Evolutionary conservation across 2,113 vertebrate species (phyloP).

Genomic region (Apodemus sylvaticus): DNA sequence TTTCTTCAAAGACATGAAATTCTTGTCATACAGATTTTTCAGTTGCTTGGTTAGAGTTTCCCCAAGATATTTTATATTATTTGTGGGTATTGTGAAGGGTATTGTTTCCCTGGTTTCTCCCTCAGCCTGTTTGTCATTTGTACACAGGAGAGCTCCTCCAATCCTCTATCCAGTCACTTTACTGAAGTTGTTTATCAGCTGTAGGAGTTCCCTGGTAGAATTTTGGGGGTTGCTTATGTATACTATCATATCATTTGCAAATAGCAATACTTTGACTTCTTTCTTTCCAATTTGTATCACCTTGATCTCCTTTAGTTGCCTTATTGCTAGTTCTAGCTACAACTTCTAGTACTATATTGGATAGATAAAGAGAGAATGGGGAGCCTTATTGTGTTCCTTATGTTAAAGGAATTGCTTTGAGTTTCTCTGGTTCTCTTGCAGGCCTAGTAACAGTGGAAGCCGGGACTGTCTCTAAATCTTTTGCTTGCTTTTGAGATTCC

Average conservation of each 20-base stretch:
- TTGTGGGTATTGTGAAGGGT: too few species aligned
- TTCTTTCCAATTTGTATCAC: background rate
- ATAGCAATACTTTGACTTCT: background rate
- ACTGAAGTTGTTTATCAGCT: background rate
- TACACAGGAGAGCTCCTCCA: too few species aligned
- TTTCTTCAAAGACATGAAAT: background rate
- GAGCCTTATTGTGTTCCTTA: background rate
- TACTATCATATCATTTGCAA: background rate
- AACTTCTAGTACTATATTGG: background rate
- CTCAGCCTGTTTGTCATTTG: too few species aligned
- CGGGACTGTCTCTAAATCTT: background rate
- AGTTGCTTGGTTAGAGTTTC: background rate
- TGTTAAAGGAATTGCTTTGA: background rate
- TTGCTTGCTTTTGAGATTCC: background rate
- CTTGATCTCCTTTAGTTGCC: background rate
- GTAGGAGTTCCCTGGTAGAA: background rate
- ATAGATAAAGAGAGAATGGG: background rate
- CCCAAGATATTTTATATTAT: background rate
- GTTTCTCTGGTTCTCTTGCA: background rate
- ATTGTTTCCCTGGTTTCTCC: too few species aligned
- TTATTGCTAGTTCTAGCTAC: background rate
- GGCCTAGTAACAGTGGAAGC: background rate
- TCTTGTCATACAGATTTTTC: background rate
- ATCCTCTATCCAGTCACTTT: background rate
- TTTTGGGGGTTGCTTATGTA: background rate